Conservation (phyloP, 2,797 vertebrate species). For the Parambassis ranga region DNA sequence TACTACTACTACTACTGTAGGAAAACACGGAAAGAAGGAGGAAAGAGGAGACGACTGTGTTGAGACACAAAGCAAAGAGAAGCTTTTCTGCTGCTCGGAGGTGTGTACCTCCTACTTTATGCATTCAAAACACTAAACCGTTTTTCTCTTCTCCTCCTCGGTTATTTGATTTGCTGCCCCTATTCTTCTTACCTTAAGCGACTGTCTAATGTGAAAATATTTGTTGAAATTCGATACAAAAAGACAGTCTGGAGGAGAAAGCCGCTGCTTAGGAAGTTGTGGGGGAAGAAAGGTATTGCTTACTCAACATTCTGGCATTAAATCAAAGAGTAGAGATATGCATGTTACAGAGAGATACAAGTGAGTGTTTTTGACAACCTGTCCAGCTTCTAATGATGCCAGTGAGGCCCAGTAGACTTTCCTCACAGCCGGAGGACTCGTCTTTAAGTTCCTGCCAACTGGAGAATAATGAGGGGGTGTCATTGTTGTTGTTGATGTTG, state of each 20-base stretch:
- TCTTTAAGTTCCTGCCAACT: slow-evolving; percentile 68
- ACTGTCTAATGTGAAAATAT: slow-evolving; percentile 28
- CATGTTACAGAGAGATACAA: slow-evolving; percentile 58
- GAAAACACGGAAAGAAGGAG: slow-evolving; percentile 7
- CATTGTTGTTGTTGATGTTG: slow-evolving; percentile 60
- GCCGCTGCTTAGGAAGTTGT: slow-evolving; percentile 40
- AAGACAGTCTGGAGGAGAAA: slow-evolving; percentile 23
- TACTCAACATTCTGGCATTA: slow-evolving; percentile 65
- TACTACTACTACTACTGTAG: neutral
- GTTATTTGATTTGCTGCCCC: slow-evolving; percentile 37
- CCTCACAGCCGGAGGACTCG: slow-evolving; percentile 65
- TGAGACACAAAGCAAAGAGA: slow-evolving; percentile 33
- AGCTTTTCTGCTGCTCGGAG: slow-evolving; percentile 28
- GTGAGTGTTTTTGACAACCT: slow-evolving; percentile 72
- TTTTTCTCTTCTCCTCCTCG: slow-evolving; percentile 27
- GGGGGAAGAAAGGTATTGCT: slow-evolving; percentile 56
- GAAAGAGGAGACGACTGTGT: neutral
- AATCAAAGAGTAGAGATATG: slow-evolving; percentile 61
- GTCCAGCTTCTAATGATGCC: slow-evolving; percentile 69
- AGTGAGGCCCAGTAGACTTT: slow-evolving; percentile 53
- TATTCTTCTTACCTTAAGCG: slow-evolving; percentile 29
- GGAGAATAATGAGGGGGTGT: slow-evolving; percentile 70
- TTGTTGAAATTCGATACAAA: slow-evolving; percentile 41
- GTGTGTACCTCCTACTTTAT: slow-evolving; percentile 32
- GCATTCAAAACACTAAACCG: slow-evolving; percentile 24